Evolutionary conservation across 2,888 invertebrate species (phyloP).

Genomic region (Acanthosepion lycidas): DNA sequence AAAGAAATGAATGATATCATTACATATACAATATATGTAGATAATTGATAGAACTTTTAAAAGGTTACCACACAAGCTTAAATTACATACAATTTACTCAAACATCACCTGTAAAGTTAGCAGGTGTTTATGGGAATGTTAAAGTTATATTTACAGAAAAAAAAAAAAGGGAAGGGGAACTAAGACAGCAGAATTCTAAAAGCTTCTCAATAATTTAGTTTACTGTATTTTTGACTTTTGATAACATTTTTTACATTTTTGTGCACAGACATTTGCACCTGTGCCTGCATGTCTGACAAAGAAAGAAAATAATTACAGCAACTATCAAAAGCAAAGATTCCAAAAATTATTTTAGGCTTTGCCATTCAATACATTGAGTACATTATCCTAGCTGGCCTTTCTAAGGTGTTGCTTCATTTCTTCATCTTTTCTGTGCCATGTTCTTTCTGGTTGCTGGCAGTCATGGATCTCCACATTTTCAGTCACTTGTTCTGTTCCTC

Average conservation of each 20-base stretch:
- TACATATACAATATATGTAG: too few species aligned
- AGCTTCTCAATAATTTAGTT: neutral
- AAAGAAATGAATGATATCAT: too few species aligned
- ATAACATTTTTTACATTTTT: neutral
- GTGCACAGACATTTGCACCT: neutral
- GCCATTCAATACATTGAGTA: neutral
- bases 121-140: neutral
- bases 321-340: neutral
- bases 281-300: neutral
- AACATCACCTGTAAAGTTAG: neutral
- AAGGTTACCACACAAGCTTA: neutral
- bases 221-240: neutral
- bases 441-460: too few species aligned
- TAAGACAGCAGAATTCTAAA: neutral
- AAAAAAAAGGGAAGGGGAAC: neutral
- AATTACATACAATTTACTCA: neutral
- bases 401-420: neutral
- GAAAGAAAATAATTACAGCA: neutral
- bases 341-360: neutral
- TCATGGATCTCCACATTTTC: too few species aligned
- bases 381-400: neutral
- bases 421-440: too few species aligned
- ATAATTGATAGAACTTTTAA: neutral
- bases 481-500: too few species aligned
- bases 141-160: neutral